phyloP scores from a whole-genome alignment of 1,140 invertebrate genomes.

The Drosophila cardini region DNA sequence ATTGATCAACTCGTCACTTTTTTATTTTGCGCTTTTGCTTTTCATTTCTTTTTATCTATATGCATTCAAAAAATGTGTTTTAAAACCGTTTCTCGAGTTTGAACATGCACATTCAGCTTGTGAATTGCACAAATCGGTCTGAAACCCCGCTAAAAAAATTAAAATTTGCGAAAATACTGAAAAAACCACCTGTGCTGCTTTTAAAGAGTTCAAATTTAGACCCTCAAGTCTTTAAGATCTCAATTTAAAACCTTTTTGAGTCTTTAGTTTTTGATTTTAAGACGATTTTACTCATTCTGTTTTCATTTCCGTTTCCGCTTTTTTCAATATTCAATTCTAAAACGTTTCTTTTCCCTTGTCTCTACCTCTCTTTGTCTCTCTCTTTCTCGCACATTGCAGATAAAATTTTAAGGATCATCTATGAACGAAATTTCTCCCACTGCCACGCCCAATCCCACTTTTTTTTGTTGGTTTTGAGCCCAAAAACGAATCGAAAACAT shows the following conservation, averaged over 20 bases:
- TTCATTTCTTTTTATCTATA: constrained; percentile 19
- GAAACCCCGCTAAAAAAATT: constrained; percentile 7
- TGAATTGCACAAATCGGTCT: background rate
- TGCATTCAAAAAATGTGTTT: background rate
- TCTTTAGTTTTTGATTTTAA: background rate
- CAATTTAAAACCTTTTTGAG: background rate
- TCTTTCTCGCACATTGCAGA: constrained; percentile 50
- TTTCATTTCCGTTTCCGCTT: constrained; percentile 1
- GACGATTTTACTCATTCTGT: background rate
- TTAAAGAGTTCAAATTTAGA: background rate
- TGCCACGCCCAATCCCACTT: background rate
- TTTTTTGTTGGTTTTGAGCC: constrained; percentile 16
- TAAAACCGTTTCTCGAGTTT: background rate
- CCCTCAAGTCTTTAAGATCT: background rate
- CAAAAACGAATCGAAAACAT: constrained; percentile 5
- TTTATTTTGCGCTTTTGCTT: constrained; percentile 8
- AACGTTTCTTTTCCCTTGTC: background rate
- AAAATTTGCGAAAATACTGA: background rate
- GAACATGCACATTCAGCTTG: background rate
- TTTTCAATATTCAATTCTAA: constrained; percentile 16
- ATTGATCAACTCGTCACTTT: background rate
- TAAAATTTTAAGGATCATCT: constrained; percentile 63
- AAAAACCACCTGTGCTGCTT: constrained; percentile 29
- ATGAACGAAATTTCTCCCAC: constrained; percentile 55
- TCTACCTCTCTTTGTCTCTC: constrained; percentile 19